Evolutionary conservation across 2,888 invertebrate genomes (phyloP).

Genomic region (Limnephilus lunatus): DNA sequence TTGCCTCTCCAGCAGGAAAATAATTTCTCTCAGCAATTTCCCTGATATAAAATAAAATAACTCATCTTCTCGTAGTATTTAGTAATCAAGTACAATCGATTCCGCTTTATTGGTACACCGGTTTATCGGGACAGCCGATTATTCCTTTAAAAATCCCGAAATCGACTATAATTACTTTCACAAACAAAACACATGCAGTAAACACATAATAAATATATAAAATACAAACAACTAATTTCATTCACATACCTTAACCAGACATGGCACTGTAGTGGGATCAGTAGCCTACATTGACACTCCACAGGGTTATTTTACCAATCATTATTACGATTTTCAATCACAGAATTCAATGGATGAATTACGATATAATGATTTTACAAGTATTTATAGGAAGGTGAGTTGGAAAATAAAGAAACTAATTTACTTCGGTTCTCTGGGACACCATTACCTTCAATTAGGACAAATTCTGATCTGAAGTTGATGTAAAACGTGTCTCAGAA

Average conservation of each 20-base stretch:
- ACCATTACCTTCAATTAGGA: too few relatives aligned
- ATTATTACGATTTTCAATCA: not conserved
- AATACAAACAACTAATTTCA: not conserved
- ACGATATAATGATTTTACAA: not conserved
- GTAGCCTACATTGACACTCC: not conserved
- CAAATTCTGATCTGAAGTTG: too few relatives aligned
- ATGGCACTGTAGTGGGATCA: not conserved
- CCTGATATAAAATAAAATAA: too few relatives aligned
- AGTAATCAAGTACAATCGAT: not conserved
- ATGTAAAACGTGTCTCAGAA: too few relatives aligned
- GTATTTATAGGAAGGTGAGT: too few relatives aligned
- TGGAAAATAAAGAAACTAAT: too few relatives aligned
- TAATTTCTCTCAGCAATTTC: too few relatives aligned
- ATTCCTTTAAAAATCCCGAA: too few relatives aligned
- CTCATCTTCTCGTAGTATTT: not conserved
- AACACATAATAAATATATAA: not conserved
- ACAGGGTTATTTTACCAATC: not conserved
- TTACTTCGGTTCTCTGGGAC: too few relatives aligned
- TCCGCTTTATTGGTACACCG: too few relatives aligned
- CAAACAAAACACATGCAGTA: not conserved
- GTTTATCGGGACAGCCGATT: too few relatives aligned
- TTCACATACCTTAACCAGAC: not conserved
- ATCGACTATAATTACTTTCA: not conserved
- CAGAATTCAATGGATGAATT: not conserved
- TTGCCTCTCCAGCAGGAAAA: too few relatives aligned